Percentiles rank a stretch among this genome's conserved stretches.
Conservation (phyloP, 2,797 vertebrate genomes). For the Notolepis coatsorum region DNA sequence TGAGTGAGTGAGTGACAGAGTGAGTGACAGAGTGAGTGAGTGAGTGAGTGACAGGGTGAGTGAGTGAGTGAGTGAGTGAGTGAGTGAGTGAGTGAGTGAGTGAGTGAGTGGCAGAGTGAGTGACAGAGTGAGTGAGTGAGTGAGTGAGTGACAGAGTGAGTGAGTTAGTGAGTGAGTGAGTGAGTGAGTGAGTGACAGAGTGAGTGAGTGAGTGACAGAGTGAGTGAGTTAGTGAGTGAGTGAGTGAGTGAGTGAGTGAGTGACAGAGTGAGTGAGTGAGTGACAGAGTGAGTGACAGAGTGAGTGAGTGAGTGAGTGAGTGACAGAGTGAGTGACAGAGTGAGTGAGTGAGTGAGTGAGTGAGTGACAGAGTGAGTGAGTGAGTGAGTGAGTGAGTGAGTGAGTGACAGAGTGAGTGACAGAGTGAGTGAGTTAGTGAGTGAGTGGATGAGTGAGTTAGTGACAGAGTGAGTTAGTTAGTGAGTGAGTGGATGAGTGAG, state of each 20-base stretch:
- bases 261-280: slow-evolving; percentile 3
- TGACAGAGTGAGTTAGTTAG: too few relatives aligned
- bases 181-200: not conserved
- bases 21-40: not conserved
- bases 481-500: too few relatives aligned
- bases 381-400: not conserved
- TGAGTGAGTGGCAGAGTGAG: too few relatives aligned
- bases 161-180: too few relatives aligned
- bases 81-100: not conserved
- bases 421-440: too few relatives aligned
- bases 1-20: not conserved
- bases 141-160: not conserved
- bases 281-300: not conserved
- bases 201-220: not conserved
- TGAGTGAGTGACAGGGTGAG: too few relatives aligned
- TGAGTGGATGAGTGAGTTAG: too few relatives aligned
- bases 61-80: not conserved
- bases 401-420: not conserved
- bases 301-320: not conserved
- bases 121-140: not conserved
- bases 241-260: too few relatives aligned
- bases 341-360: not conserved
- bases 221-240: too few relatives aligned
- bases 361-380: too few relatives aligned
- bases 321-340: not conserved